These are phyloP conservation scores for Branchipolynoe longqiensis DNA, from an alignment of 2,888 invertebrate genomes.

Conservation along the genomic window DNA sequence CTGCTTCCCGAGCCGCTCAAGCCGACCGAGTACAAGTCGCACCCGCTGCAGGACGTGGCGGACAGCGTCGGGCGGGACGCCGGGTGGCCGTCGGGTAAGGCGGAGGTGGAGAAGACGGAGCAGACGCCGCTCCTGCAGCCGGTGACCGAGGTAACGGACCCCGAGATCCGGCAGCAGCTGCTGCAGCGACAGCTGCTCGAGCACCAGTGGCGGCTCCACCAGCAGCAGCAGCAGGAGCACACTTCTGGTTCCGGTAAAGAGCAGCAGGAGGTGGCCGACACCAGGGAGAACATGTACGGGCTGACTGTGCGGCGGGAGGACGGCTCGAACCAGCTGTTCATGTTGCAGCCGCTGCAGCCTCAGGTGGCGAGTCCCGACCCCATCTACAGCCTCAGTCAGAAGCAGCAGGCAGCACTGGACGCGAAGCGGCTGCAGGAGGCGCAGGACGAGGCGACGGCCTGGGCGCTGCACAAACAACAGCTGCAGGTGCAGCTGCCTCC, in stretches of 20 bases:
- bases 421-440: neutral
- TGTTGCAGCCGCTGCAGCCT: constrained; percentile 16
- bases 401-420: constrained; percentile 21
- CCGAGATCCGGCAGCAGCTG: constrained; percentile 39
- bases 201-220: constrained; percentile 44
- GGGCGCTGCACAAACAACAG: constrained; percentile 10
- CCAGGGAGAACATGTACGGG: neutral
- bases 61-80: constrained; percentile 14
- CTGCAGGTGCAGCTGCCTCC: constrained; percentile 43
- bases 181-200: constrained; percentile 43
- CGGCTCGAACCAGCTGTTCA: constrained; percentile 17
- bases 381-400: constrained; percentile 13
- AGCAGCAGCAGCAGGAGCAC: constrained; percentile 43
- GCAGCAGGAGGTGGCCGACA: neutral
- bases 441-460: neutral
- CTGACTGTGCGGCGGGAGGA: constrained; percentile 11
- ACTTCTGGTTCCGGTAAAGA: neutral
- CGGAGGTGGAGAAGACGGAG: constrained; percentile 20
- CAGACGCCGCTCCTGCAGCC: constrained; percentile 44
- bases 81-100: constrained; percentile 17
- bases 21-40: constrained; percentile 22
- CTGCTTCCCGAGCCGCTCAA: constrained; percentile 36
- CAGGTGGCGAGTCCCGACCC: constrained; percentile 6
- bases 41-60: constrained; percentile 23
- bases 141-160: constrained; percentile 36